A percentile compares a stretch with the other conserved stretches of the same genome.
Evolutionary conservation across 2,113 vertebrate genomes (phyloP).

Genomic region (Rhinopomastus cyanomelas): DNA sequence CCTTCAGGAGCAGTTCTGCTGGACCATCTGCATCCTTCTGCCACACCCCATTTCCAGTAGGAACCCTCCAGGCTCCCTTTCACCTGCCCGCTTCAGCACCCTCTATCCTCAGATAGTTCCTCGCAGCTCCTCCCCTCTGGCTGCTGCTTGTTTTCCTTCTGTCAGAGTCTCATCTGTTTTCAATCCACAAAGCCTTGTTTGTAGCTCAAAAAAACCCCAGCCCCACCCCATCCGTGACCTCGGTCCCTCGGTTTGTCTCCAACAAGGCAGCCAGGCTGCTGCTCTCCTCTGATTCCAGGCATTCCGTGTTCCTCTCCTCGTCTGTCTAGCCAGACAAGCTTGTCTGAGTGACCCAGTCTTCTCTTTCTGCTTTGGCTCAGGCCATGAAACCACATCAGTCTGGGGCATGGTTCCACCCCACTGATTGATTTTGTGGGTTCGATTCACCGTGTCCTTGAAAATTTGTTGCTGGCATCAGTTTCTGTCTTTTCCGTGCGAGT

Average conservation of each 20-base stretch:
- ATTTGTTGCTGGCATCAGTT: not conserved
- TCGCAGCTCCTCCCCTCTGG: not conserved
- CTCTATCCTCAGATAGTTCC: not conserved
- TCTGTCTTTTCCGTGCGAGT: not conserved
- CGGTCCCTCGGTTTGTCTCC: constrained; percentile 1
- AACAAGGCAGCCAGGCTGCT: constrained; percentile 8
- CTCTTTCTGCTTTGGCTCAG: constrained; percentile 25
- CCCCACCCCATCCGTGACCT: constrained; percentile 13
- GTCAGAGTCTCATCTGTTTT: constrained; percentile 28
- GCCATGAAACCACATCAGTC: not conserved
- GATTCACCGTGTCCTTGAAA: not conserved
- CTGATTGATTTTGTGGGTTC: not conserved
- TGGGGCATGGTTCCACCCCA: not conserved
- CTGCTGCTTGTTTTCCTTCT: not conserved
- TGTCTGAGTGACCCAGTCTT: constrained; percentile 8
- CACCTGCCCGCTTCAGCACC: not conserved
- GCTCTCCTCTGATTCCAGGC: constrained; percentile 44
- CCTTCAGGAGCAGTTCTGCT: not conserved
- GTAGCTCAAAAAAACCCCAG: constrained; percentile 5
- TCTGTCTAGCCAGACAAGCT: constrained; percentile 49
- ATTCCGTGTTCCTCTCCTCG: not conserved
- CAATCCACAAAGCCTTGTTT: constrained; percentile 7
- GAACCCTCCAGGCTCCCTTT: not conserved
- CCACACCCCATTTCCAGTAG: not conserved
- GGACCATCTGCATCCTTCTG: not conserved